Evolutionary conservation across 2,113 vertebrate species (phyloP).

Genomic region (Anguilla rostrata): DNA sequence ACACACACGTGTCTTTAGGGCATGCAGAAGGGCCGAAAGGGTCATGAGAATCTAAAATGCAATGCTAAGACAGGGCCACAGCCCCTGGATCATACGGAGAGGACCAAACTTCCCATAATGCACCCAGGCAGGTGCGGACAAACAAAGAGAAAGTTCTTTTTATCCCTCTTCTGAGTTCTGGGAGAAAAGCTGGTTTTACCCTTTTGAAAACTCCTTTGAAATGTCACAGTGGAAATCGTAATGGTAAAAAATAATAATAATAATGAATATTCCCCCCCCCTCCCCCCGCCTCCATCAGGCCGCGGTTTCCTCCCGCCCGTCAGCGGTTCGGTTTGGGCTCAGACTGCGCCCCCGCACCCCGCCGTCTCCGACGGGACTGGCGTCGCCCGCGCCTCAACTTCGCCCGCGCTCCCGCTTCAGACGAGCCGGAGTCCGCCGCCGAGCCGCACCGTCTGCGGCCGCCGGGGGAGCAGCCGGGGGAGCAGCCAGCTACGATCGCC

Average conservation of each 20-base stretch:
- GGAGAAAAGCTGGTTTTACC: not conserved
- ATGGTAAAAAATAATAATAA: not conserved
- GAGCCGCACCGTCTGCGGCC: not conserved
- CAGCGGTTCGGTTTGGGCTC: not conserved
- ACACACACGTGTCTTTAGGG: not conserved
- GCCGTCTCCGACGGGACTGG: not conserved
- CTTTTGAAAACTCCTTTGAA: not conserved
- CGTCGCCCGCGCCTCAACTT: no score
- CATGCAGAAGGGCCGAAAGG: no score
- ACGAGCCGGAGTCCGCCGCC: not conserved
- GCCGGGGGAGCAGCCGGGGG: no score
- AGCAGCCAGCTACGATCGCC: not conserved
- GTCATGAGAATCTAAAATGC: no score
- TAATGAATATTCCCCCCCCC: not conserved
- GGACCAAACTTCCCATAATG: not conserved
- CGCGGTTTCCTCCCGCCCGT: no score
- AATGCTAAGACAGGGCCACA: not conserved
- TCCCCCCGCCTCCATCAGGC: not conserved
- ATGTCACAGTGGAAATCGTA: not conserved
- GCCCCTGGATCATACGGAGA: not conserved
- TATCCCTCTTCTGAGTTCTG: not conserved
- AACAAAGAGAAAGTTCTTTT: not conserved
- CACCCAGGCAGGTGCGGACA: not conserved
- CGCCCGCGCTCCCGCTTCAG: not conserved
- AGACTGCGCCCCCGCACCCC: not conserved